Evolutionary conservation across 30 jellyfish, hydroid and myxozoan genomes (phyloP), one percentile per base, ranked within the genome.

Genomic region (Clytia hemisphaerica): DNA sequence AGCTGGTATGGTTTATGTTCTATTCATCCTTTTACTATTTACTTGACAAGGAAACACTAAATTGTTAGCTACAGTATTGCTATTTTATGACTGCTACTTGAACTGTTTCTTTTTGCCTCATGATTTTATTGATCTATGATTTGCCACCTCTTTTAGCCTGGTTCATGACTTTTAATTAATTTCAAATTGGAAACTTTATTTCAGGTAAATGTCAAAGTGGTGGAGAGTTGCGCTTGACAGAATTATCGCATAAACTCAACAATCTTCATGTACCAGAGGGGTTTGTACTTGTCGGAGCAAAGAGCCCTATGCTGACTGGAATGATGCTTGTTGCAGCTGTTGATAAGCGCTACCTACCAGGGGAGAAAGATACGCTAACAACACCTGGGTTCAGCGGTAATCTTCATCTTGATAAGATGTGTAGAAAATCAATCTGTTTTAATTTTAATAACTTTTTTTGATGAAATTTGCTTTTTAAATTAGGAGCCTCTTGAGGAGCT

Each of bases 161-260:
- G 21, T 3, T 15, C 0, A 26, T 63, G 9, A 34, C 10, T 5
- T 61, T 31, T 6, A 7, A 9, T 61, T 26, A 16, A 18, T 6
- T 33, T 14, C n/a, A 16, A 15, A 32, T 10, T 72, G 9, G 27
- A 6, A 6, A 6, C 28, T 37, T 14, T 1, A 16, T 38, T 80
- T 33, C 35, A 83, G 95, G 95, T 5, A 83, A 83, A 71, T 83
- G 95, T 47, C 95, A 83, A 49, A 82, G 80, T 21, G 95, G 95
- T 2, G 95, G 95, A 42, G 95, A 83, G 38, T 74, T 83, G 53
- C 62, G 95, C 46, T 59, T 83, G 31, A 45, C 85, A 14, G 66
- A 67, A 45, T 37, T 83, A 5, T 77, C 86, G 22, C 92, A 83
- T 27, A 58, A 71, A 45, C 60, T 75, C 18, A 78, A 61, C 12